phyloP scores from a whole-genome alignment of 2,888 invertebrate genomes.

The Drosophila barbarae region DNA sequence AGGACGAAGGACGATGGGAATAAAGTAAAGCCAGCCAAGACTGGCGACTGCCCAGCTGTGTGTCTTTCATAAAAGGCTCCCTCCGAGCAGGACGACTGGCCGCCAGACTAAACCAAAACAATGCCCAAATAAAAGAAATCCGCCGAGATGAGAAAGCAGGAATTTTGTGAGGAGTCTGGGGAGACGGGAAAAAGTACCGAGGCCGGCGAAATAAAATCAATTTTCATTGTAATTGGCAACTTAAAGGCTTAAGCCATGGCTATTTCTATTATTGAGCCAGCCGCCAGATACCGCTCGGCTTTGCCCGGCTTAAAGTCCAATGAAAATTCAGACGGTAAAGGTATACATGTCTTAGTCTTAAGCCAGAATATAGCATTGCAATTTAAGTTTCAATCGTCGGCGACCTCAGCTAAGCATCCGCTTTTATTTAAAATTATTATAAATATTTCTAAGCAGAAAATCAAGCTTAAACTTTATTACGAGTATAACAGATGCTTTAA shows the following conservation, averaged over 20 bases:
- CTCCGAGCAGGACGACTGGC: constrained; percentile 3
- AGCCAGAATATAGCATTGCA: background rate
- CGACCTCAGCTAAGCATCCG: background rate
- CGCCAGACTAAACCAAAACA: constrained; percentile 32
- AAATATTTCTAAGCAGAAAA: background rate
- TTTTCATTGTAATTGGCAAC: constrained; percentile 69
- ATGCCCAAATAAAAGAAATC: constrained; percentile 18
- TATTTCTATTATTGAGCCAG: constrained; percentile 56
- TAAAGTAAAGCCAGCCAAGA: constrained; percentile 29
- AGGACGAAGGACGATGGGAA: background rate
- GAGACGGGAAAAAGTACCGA: constrained; percentile 16
- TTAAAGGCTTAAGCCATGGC: constrained; percentile 63
- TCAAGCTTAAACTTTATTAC: background rate
- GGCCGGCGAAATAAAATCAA: constrained; percentile 61
- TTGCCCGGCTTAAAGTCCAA: constrained; percentile 6
- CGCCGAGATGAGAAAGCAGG: constrained; percentile 1
- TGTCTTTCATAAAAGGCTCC: constrained; percentile 42
- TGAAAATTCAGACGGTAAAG: constrained; percentile 2
- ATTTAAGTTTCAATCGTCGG: background rate
- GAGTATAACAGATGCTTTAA: no score
- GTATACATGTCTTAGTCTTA: constrained; percentile 2
- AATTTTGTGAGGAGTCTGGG: constrained; percentile 7
- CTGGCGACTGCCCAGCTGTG: constrained; percentile 26
- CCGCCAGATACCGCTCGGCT: constrained; percentile 20
- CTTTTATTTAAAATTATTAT: background rate